A percentile compares a stretch with the other conserved stretches of the same genome.
Conservation (phyloP, 2,888 invertebrate species). For the Meteorus colon region DNA sequence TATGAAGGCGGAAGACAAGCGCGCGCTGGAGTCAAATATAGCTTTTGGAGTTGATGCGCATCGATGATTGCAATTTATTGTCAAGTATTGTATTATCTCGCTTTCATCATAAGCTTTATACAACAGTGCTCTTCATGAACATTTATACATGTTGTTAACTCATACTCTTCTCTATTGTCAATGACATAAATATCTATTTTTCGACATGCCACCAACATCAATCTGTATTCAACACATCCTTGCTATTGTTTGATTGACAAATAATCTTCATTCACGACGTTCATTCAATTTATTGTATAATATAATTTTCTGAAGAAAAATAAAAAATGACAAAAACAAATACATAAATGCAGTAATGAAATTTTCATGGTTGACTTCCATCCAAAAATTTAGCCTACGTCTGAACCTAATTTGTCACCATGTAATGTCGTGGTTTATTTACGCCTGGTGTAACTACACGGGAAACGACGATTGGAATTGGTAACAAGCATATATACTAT, state of each 20-base stretch:
- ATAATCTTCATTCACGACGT: too few species aligned
- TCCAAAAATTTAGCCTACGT: not conserved
- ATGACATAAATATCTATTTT: too few species aligned
- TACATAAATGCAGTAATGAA: constrained; percentile 4
- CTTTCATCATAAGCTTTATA: too few species aligned
- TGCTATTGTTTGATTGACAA: too few species aligned
- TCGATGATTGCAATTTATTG: constrained; percentile 43
- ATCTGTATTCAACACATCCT: too few species aligned
- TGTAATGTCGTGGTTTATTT: constrained; percentile 42
- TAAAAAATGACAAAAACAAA: not conserved
- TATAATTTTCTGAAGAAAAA: too few species aligned
- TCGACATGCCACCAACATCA: too few species aligned
- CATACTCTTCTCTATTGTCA: too few species aligned
- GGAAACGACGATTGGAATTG: constrained; percentile 66
- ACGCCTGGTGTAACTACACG: constrained; percentile 61
- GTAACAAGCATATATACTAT: constrained; percentile 59
- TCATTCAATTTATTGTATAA: too few species aligned
- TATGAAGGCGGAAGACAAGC: constrained; percentile 27
- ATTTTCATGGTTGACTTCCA: not conserved
- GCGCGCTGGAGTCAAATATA: constrained; percentile 36
- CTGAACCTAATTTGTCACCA: constrained; percentile 28
- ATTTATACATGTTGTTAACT: too few species aligned
- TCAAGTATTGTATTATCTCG: not conserved
- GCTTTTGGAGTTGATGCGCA: constrained; percentile 48
- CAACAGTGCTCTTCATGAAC: too few species aligned